phyloP scores from a whole-genome alignment of 2,113 vertebrate genomes.

The Equus quagga region DNA sequence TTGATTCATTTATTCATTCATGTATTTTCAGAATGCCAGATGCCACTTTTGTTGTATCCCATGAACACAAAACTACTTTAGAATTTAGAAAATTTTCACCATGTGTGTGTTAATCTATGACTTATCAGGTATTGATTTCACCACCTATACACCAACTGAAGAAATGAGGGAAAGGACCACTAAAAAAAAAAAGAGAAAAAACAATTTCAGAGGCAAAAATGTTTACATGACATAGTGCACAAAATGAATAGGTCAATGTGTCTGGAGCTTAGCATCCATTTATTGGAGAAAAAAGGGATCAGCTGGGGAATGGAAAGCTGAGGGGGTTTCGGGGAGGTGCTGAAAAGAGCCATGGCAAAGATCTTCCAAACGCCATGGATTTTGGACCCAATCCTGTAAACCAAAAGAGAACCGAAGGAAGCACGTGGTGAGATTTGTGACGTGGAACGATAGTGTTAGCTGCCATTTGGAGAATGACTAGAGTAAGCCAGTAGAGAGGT shows the following conservation, averaged over 20 bases:
- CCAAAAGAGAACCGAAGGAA: neutral
- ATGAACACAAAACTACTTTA: neutral
- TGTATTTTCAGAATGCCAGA: neutral
- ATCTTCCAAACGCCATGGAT: neutral
- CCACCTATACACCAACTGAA: neutral
- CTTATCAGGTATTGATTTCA: neutral
- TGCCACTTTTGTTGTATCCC: neutral
- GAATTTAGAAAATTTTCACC: neutral
- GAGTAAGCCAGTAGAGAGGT: neutral
- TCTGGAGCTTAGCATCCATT: neutral
- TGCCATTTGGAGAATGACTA: neutral
- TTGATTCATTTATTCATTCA: neutral
- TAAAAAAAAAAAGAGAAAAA: neutral
- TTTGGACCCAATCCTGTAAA: neutral
- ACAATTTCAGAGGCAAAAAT: neutral
- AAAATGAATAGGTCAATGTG: neutral
- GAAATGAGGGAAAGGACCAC: neutral
- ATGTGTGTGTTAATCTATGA: neutral
- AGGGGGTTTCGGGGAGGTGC: fast-evolving
- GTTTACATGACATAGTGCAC: neutral
- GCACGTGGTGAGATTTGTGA: neutral
- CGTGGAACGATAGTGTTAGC: neutral
- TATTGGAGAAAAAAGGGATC: neutral
- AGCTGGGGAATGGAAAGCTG: too few species aligned
- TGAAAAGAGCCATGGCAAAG: neutral